A percentile compares a stretch with the other conserved stretches of the same genome.
These are phyloP conservation scores for Pelecanus crispus DNA, from an alignment of 2,113 vertebrate species.

Conservation along the genomic window DNA sequence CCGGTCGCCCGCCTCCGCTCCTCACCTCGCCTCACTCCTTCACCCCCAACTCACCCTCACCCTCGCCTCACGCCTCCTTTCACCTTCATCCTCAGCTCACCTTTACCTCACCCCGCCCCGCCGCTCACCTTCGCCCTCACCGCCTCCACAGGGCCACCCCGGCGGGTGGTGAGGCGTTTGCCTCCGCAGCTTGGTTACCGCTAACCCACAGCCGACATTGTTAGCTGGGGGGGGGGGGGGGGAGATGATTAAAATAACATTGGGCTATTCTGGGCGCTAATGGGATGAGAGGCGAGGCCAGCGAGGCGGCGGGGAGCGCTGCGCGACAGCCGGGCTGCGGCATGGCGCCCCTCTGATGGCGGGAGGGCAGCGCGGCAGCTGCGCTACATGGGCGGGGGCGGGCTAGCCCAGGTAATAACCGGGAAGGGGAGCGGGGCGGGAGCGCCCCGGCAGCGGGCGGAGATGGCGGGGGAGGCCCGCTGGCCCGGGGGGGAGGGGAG, in stretches of 20 bases:
- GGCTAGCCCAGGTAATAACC: not conserved
- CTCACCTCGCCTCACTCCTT: not conserved
- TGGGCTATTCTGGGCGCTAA: constrained; percentile 73
- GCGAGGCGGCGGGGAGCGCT: not conserved
- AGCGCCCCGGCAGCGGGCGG: not conserved
- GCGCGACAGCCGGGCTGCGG: not conserved
- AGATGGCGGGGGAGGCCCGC: not conserved
- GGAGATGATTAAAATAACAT: not conserved
- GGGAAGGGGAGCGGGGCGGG: not conserved
- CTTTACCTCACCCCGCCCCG: not conserved
- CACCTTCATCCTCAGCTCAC: not conserved
- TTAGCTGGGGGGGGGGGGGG: not conserved
- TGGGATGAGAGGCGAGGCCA: constrained; percentile 70
- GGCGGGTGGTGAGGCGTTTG: not conserved
- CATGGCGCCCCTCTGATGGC: constrained; percentile 37
- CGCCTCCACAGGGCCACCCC: not conserved
- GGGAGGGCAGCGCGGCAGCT: constrained; percentile 13
- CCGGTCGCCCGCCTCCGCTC: not conserved
- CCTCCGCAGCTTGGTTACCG: not conserved
- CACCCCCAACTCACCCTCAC: not conserved
- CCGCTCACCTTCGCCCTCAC: not conserved
- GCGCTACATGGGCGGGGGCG: constrained; percentile 37
- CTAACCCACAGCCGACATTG: not conserved
- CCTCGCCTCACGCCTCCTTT: too few relatives aligned
- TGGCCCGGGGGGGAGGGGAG: not conserved